Percentiles rank a stretch among this genome's conserved stretches.
Evolutionary conservation across 2,113 vertebrate species (phyloP).

Genomic region (Naja naja): DNA sequence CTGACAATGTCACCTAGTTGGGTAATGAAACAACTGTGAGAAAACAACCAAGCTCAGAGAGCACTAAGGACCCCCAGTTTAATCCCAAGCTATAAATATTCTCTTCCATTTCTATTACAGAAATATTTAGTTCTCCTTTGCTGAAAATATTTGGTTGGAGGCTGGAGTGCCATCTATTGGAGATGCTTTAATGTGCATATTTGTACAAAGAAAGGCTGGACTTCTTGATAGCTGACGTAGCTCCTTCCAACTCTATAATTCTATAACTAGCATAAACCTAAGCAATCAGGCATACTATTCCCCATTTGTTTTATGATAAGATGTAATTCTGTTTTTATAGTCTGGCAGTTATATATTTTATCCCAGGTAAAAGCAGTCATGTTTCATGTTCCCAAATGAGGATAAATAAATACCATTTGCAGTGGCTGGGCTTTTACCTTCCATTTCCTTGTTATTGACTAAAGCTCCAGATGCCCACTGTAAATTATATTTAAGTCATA

Average conservation of each 20-base stretch:
- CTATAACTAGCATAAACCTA: not conserved
- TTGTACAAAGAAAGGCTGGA: not conserved
- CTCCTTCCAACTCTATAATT: not conserved
- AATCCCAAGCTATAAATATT: not conserved
- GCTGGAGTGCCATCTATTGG: not conserved
- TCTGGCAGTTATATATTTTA: not conserved
- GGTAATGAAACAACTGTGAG: not conserved
- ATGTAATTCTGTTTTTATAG: constrained; percentile 3
- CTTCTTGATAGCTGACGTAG: not conserved
- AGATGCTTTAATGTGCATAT: not conserved
- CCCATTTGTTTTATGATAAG: constrained; percentile 3
- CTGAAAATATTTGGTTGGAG: not conserved
- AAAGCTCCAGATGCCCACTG: not conserved
- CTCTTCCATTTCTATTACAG: not conserved
- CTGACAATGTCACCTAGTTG: not conserved
- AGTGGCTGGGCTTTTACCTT: constrained; percentile 38
- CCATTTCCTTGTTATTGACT: constrained; percentile 13
- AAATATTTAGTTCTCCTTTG: not conserved
- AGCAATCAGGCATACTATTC: not conserved
- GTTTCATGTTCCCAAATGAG: constrained; percentile 11
- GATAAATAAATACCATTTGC: constrained; percentile 14
- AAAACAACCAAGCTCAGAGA: not conserved
- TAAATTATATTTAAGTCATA: not conserved
- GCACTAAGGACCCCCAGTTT: not conserved
- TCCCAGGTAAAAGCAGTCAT: constrained; percentile 3